Conservation (phyloP, 2,797 vertebrate genomes). For the Taeniopygia guttata region DNA sequence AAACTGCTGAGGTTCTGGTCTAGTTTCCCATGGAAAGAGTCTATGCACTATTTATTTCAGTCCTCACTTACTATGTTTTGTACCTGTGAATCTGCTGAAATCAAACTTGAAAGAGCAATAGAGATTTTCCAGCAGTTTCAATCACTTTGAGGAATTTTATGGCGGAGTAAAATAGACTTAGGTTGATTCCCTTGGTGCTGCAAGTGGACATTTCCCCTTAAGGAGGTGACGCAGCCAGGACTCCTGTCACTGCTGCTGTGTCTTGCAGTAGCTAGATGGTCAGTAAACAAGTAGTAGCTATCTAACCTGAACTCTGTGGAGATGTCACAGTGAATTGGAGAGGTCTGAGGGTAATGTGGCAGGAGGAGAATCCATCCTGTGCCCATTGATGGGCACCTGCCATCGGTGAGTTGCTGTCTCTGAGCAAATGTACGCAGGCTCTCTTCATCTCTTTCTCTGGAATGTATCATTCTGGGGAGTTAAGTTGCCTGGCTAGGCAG, state of each 20-base stretch:
- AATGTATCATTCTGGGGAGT: not conserved
- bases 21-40: not conserved
- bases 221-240: not conserved
- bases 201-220: not conserved
- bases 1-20: not conserved
- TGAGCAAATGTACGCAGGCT: not conserved
- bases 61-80: not conserved
- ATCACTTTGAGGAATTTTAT: not conserved
- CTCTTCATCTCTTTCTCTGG: not conserved
- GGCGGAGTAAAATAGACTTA: not conserved
- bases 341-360: rapidly evolving
- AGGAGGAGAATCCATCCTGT: not conserved
- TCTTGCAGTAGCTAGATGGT: not conserved
- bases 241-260: not conserved
- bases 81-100: not conserved
- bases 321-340: not conserved
- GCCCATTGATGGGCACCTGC: rapidly evolving
- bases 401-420: not conserved
- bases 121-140: not conserved
- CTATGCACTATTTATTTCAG: not conserved
- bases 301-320: not conserved
- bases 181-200: rapidly evolving
- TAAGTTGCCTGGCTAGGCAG: not conserved
- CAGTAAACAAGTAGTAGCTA: not conserved
- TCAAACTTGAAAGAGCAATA: not conserved